Base-by-base conservation (phyloP, 2,797 vertebrate species). In the Australoheros facetus region DNA sequence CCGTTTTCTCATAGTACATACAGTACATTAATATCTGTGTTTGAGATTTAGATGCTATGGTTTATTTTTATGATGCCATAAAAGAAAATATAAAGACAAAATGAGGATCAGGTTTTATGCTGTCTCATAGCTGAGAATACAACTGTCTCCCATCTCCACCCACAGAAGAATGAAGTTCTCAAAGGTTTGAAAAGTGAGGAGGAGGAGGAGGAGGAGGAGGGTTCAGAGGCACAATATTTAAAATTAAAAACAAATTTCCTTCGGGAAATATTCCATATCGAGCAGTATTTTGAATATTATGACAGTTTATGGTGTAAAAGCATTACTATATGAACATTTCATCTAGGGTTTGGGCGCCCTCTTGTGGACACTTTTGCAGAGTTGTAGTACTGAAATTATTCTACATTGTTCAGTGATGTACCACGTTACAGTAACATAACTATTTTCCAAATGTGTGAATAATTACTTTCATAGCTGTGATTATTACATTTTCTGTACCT, bases 401-500 rank as follows among this genome's bases (percentile, higher is more conserved):
- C 10, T 30, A n/a, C 17, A 54, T 39, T 3, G 26, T n/a, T 28
- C 14, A 32, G 12, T 19, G 12, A 69, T 4, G 19, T 48, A 42
- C 8, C 17, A 3, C 19, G 2, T 56, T 30, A n/a, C 2, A 79
- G n/a, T 13, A 66, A 70, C 26, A 55, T 8, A 1, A 30, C 57
- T 37, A 54, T 0, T 16, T 59, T 55, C 3, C 2, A 28, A 12
- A 81, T 30, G 45, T 1, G 16, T 11, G 37, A 14, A 45, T 54
- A 13, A 6, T 55, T 71, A 16, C 13, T 70, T 30, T 30, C 4
- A 23, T 42, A 16, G 4, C 34, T 66, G 23, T 60, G 32, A 2
- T 17, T 10, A 14, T 56, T 1, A 57, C 1, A 54, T 8, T 66
- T 1, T 48, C 83, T 88, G 87, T 90, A 99, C 98, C 97, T 11